phyloP scores from a whole-genome alignment of 2,797 vertebrate species.

The Pachyuromys duprasi region DNA sequence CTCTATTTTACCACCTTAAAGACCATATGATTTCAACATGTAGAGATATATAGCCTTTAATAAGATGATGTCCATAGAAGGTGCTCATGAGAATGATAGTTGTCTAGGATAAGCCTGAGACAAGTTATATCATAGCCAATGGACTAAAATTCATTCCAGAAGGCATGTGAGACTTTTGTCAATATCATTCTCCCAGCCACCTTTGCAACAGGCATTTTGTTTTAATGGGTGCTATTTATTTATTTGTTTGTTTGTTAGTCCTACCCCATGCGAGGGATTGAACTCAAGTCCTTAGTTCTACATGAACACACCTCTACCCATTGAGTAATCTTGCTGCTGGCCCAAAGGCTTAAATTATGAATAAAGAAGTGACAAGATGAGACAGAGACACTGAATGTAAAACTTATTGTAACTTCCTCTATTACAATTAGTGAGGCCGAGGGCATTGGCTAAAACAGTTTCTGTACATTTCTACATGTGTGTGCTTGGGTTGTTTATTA shows the following conservation, averaged over 20 bases:
- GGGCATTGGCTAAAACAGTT: neutral
- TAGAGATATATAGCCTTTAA: neutral
- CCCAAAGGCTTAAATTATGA: constrained; percentile 9
- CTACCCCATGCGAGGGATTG: neutral
- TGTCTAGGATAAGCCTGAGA: neutral
- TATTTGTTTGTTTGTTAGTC: neutral
- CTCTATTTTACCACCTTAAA: neutral
- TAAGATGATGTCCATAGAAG: neutral
- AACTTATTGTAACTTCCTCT: neutral
- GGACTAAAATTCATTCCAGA: neutral
- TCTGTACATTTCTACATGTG: neutral
- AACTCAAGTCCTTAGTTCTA: neutral
- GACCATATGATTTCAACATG: neutral
- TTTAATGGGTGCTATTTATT: neutral
- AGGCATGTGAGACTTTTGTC: neutral
- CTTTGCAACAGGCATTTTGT: neutral
- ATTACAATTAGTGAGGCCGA: neutral
- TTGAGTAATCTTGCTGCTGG: neutral
- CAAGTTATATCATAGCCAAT: neutral
- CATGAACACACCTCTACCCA: neutral
- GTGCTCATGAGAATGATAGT: neutral
- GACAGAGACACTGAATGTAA: constrained; percentile 12
- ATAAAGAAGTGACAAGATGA: neutral
- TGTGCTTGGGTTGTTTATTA: neutral
- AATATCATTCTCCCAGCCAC: neutral